A percentile compares a stretch with the other conserved stretches of the same genome.
Evolutionary conservation across 2,888 invertebrate genomes (phyloP).

Genomic region (Amorpha juglandis): DNA sequence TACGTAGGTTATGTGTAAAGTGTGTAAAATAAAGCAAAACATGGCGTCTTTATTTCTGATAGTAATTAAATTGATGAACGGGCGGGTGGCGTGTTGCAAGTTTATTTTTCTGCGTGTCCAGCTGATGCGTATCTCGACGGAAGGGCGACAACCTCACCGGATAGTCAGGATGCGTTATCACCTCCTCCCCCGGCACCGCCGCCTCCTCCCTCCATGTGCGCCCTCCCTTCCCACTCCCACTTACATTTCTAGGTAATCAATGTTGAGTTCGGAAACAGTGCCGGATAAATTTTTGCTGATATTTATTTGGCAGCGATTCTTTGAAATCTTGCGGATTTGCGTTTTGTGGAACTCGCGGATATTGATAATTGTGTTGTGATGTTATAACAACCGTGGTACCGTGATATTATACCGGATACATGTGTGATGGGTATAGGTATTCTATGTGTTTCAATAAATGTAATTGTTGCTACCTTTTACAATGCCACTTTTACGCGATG

Average conservation of each 20-base stretch:
- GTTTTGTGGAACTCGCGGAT: not conserved
- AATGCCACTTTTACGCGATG: no score
- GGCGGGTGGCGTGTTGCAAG: slow-evolving; percentile 25
- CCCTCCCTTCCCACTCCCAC: slow-evolving; percentile 6
- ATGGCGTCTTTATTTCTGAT: no score
- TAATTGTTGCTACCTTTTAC: no score
- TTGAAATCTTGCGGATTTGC: not conserved
- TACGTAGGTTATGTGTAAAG: no score
- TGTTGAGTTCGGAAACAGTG: slow-evolving; percentile 13
- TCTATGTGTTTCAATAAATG: no score
- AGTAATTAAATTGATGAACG: no score
- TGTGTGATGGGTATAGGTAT: no score
- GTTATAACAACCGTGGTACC: no score
- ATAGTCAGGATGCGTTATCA: slow-evolving; percentile 72
- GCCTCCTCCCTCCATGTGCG: not conserved
- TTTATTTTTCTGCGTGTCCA: slow-evolving; percentile 45
- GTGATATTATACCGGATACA: no score
- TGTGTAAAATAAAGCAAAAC: no score
- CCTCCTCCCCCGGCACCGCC: not conserved
- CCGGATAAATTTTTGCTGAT: slow-evolving; percentile 3
- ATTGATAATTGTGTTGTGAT: not conserved
- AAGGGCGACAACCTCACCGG: slow-evolving; percentile 76
- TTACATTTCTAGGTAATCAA: slow-evolving; percentile 6
- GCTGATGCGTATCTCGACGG: slow-evolving; percentile 68
- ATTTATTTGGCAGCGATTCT: slow-evolving; percentile 10